Base-by-base conservation (phyloP, 2,888 invertebrate species). In the Meliscaeva auricollis region DNA sequence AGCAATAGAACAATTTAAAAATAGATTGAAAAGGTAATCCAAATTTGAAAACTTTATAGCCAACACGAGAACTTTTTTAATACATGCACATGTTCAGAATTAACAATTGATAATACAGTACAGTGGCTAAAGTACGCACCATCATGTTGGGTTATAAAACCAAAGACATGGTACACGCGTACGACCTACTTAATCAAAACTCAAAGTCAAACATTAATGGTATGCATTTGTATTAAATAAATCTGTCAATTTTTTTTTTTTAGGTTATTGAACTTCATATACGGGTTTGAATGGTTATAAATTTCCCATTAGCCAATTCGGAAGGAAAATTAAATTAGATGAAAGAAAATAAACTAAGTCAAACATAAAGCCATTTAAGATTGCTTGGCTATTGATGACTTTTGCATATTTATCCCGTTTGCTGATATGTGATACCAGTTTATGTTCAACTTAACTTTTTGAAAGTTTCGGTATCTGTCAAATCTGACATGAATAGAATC, bases 41-140 rank as follows among this genome's bases (percentile, higher is more conserved):
- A 1, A 62, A 26, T 44, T 41, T 62, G 6, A 15, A 11, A 62
- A 3, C 30, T 62, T 62, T 62, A 62, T 62, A 30, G 11, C 62
- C 22, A 44, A 62, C 26, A 62, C 62, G 62, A 35, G 17, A 5
- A n/a, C 17, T 56, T 35, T 11, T 44, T 30, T 22, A n/a, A 6
- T n/a, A 17, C n/a, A 0, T 8, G 3, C 20, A 22, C 46, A 64
- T 64, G 64, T 32, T 11, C 2, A 5, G 46, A 46, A 64, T 58
- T 35, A 38, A 9, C 11, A 38, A 38, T 38, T 38, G 26, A 26
- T 26, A 3, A 26, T 26, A 4, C 26, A n/a, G n/a, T n/a, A n/a
- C n/a, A 35, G 35, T 8, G 44, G 3, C 2, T 3, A 2, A 46
- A 17, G 17, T 46, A 7, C 2, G 7, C 15, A 17, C 15, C 35